Evolutionary conservation across 2,797 vertebrate species (phyloP), one percentile per base, ranked within the genome.

Genomic region (Discoglossus pictus): DNA sequence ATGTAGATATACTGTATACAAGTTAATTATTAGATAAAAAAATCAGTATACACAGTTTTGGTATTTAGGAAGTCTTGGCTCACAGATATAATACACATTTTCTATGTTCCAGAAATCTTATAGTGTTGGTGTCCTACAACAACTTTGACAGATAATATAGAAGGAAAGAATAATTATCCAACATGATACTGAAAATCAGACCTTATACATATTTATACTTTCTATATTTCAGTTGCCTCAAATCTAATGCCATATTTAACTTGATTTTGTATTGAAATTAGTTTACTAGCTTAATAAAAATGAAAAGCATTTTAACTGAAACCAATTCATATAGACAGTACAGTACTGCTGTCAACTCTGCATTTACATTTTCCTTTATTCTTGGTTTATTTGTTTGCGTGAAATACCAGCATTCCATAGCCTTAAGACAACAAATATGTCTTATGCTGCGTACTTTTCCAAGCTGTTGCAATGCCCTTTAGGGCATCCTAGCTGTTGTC

Each of bases 401-500:
- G 82, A 81, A 84, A 76, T 59, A 82, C 84, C 82, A 82, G 85
- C 80, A 79, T 81, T 79, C 76, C 68, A 0, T 80, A 71, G 82
- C 87, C 84, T 75, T 73, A 76, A 84, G 88, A 79, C 74, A 80
- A 65, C 61, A 69, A 73, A 73, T 78, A 72, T 76, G 70, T 80
- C 84, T 81, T 79, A 55, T 21, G 70, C 53, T 50, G 34, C 79
- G 75, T 76, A 47, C 81, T 85, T 85, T 76, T 50, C 73, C 81
- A 86, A 85, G 83, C 84, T 82, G 80, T 74, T 74, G 75, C 75
- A 51, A 21, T 77, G 80, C 80, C 85, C 86, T 78, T 75, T 72
- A 80, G 86, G 86, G 84, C 86, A 83, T 87, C 79, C 82, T 84
- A 76, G 78, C 86, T 83, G 83, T 79, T 88, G 88, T 79, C 88